Evolutionary conservation across 2,797 vertebrate genomes (phyloP), one percentile per base, ranked within the genome.

Genomic region (Oryzias sinensis): DNA sequence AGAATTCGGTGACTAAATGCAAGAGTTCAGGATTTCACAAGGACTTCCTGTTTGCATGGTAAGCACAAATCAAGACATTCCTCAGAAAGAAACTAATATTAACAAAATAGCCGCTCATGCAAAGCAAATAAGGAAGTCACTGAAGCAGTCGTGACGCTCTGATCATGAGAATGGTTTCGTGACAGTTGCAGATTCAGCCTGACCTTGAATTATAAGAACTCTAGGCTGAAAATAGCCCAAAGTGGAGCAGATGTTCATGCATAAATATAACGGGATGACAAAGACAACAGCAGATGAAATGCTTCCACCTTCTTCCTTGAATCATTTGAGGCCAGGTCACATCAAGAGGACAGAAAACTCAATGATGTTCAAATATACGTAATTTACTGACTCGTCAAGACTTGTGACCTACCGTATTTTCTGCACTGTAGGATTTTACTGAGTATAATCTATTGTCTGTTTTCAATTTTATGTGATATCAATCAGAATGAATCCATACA

Each of bases 181-280:
- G 51, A 13, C 43, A 74, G 46, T 24, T 49, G 47, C 43, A 59
- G 50, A 52, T 53, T 70, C 43, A 59, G 27, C 37, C 9, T 77
- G 72, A 87, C 84, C 80, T 84, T 87, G 72, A 68, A 68, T 76
- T 59, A 27, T 6, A 69, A 81, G 77, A 77, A 54, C 54, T 41
- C 43, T 42, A 25, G n/a, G 63, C 64, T 62, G 24, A 56, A 87
- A 83, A 85, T 77, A 83, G 75, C 75, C 65, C 16, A 45, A 45
- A 74, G 82, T 59, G 55, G 55, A 86, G 61, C 88, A 90, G 87
- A 77, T 89, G 88, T 81, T 85, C 86, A 85, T 87, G 83, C 78
- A 89, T 89, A 88, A 87, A 89, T 82, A 83, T 82, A 59, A 70
- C 59, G 59, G 49, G 51, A 74, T 67, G 82, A 85, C 88, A 84